Conservation (phyloP, 1,140 invertebrate species). For the Lamellibrachia luymesi region DNA sequence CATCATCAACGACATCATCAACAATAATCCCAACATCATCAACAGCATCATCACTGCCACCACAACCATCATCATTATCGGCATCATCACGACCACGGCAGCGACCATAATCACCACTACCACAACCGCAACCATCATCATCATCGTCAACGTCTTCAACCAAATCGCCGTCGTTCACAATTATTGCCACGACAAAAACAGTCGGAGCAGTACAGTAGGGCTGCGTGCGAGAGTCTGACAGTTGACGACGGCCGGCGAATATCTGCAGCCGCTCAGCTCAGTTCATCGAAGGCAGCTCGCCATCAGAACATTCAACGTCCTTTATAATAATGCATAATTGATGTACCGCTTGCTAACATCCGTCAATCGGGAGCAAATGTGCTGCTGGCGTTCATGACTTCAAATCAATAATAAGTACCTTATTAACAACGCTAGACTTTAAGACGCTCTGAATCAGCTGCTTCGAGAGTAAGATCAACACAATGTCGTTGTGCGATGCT, state of each 20-base stretch:
- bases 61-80: too few species aligned
- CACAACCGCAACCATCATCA: background rate
- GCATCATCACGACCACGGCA: background rate
- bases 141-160: too few species aligned
- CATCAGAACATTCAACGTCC: background rate
- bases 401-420: background rate
- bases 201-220: background rate
- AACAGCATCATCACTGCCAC: too few species aligned
- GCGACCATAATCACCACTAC: background rate
- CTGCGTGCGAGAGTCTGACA: background rate
- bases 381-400: background rate
- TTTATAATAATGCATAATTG: slow-evolving; percentile 6
- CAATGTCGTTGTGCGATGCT: background rate
- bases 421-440: slow-evolving; percentile 5
- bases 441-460: background rate
- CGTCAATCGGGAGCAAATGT: background rate
- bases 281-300: background rate
- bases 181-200: background rate
- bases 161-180: too few species aligned
- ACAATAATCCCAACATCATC: too few species aligned
- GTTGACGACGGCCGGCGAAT: background rate
- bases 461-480: background rate
- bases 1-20: too few species aligned
- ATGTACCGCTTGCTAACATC: slow-evolving; percentile 4
- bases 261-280: background rate